Evolutionary conservation across 2,888 invertebrate genomes (phyloP).

Genomic region (Eulithis prunata): DNA sequence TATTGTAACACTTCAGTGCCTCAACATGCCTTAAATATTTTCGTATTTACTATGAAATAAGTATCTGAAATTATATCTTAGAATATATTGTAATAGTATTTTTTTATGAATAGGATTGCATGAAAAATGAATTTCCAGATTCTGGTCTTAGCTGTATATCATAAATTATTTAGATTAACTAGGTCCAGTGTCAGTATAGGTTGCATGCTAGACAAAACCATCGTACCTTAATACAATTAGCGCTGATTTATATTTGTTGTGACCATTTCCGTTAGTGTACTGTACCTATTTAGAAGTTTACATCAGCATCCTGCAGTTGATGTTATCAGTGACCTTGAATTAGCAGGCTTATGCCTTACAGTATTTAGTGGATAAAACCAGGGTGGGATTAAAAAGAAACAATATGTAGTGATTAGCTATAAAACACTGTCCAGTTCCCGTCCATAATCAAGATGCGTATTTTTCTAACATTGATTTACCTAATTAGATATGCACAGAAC

Average conservation of each 20-base stretch:
- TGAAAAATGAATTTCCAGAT: slow-evolving; percentile 42
- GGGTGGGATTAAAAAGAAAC: slow-evolving; percentile 31
- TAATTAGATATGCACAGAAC: slow-evolving; percentile 18
- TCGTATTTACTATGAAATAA: slow-evolving; percentile 43
- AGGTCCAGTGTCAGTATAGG: slow-evolving; percentile 37
- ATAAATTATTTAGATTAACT: slow-evolving; percentile 59
- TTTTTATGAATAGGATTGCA: slow-evolving; percentile 45
- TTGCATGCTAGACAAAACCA: slow-evolving; percentile 26
- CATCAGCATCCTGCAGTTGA: slow-evolving; percentile 42
- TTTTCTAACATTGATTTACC: slow-evolving; percentile 28
- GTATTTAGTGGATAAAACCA: slow-evolving; percentile 39
- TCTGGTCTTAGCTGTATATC: slow-evolving; percentile 76
- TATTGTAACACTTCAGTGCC: slow-evolving; percentile 40
- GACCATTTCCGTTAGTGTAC: slow-evolving; percentile 33
- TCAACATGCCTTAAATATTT: slow-evolving; percentile 40
- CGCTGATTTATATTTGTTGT: slow-evolving; percentile 33
- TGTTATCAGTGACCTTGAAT: slow-evolving; percentile 50
- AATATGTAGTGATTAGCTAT: slow-evolving; percentile 31
- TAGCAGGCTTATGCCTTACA: slow-evolving; percentile 49
- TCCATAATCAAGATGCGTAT: slow-evolving; percentile 36
- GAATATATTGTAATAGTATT: slow-evolving; percentile 48
- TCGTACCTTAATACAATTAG: slow-evolving; percentile 19
- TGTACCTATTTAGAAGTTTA: slow-evolving; percentile 29
- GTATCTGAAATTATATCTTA: slow-evolving; percentile 36
- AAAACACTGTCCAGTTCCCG: slow-evolving; percentile 35